Conservation (phyloP, 2,113 vertebrate genomes). For the Hucho hucho region DNA sequence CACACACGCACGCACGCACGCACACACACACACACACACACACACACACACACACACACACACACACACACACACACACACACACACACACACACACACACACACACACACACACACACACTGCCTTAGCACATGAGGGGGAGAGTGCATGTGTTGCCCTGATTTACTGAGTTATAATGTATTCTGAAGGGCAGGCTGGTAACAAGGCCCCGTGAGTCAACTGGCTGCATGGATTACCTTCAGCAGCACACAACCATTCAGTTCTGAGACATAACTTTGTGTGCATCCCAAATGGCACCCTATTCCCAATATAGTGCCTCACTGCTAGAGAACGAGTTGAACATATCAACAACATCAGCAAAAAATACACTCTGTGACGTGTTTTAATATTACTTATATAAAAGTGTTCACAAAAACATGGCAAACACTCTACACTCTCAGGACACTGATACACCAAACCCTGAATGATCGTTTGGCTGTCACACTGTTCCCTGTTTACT, state of each 20-base stretch:
- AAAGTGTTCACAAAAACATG: background rate
- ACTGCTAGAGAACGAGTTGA: background rate
- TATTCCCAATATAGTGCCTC: no score
- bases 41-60: background rate
- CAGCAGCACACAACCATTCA: background rate
- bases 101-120: background rate
- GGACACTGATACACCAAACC: background rate
- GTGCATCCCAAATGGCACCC: no score
- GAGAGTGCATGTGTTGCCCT: constrained; percentile 7
- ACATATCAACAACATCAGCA: background rate
- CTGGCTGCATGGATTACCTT: constrained; percentile 14
- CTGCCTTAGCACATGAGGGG: constrained; percentile 10
- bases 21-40: background rate
- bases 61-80: background rate
- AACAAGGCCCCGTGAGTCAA: constrained; percentile 1
- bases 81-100: background rate
- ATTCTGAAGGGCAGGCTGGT: background rate
- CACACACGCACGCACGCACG: background rate
- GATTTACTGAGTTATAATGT: constrained; percentile 4
- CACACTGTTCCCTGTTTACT: background rate
- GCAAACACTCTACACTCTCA: background rate
- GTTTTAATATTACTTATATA: background rate
- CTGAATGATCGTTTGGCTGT: background rate
- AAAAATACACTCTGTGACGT: background rate
- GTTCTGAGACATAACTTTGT: no score